These are phyloP conservation scores for Neelides folsomi DNA, from an alignment of 2,888 invertebrate genomes.

Conservation along the genomic window DNA sequence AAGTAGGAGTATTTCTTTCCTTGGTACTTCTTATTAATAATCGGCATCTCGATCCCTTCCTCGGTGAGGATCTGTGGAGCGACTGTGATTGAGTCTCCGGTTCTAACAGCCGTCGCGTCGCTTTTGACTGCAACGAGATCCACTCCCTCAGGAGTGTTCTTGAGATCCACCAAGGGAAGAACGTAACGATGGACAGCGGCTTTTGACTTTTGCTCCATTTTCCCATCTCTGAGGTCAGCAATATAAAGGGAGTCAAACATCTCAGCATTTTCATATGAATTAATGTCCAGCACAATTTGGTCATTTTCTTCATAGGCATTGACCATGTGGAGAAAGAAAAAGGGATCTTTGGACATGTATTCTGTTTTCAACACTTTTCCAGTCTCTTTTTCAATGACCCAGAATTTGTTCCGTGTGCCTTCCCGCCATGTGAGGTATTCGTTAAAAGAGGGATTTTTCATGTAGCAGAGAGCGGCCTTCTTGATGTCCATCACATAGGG, in stretches of 20 bases:
- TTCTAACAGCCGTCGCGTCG: slow-evolving; percentile 37
- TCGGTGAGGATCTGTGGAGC: slow-evolving; percentile 31
- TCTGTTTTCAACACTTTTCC: slow-evolving; percentile 37
- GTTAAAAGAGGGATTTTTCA: slow-evolving; percentile 34
- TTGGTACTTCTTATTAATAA: slow-evolving; percentile 38
- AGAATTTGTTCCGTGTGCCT: slow-evolving; percentile 32
- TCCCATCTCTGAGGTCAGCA: slow-evolving; percentile 3
- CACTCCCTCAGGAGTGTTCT: slow-evolving; percentile 31
- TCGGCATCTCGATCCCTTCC: slow-evolving; percentile 41
- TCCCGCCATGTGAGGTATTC: slow-evolving; percentile 38
- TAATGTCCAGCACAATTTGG: slow-evolving; percentile 12
- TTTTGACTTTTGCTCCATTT: slow-evolving; percentile 2
- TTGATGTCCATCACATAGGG: slow-evolving; percentile 33
- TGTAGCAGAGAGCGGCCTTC: background rate
- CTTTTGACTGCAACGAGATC: slow-evolving; percentile 38
- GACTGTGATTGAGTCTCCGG: slow-evolving; percentile 34
- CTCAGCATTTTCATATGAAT: slow-evolving; percentile 8
- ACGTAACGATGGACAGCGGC: slow-evolving; percentile 12
- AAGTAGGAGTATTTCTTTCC: slow-evolving; percentile 39
- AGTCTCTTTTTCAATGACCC: slow-evolving; percentile 38
- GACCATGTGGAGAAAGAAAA: slow-evolving; percentile 44
- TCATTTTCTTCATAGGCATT: slow-evolving; percentile 43
- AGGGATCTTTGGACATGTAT: slow-evolving; percentile 38
- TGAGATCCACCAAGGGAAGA: slow-evolving; percentile 4
- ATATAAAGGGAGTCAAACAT: slow-evolving; percentile 7